Evolutionary conservation across 2,797 vertebrate genomes (phyloP).

Genomic region (Sciaenops ocellatus): DNA sequence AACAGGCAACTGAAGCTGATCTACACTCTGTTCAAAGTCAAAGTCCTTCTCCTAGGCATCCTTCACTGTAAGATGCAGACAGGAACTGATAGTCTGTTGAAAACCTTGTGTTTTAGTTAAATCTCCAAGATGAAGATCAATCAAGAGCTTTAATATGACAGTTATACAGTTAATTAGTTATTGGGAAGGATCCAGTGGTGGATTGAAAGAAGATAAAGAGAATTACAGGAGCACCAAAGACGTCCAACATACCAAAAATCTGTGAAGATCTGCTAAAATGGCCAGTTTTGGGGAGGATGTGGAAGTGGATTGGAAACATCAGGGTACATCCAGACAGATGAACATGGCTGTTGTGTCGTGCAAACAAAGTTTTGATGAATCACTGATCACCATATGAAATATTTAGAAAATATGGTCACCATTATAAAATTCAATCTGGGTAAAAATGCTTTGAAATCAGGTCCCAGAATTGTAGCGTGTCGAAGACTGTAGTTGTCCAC

Average conservation of each 20-base stretch:
- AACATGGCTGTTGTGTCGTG: background rate
- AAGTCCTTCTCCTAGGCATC: background rate
- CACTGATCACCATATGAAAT: background rate
- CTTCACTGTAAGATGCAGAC: conserved; percentile 24
- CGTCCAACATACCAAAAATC: background rate
- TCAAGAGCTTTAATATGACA: background rate
- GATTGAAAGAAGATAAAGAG: background rate
- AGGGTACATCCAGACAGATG: background rate
- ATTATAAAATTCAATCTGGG: conserved; percentile 3
- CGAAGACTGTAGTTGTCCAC: conserved; percentile 1
- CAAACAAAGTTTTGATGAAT: conserved; percentile 14
- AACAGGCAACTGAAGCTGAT: too few species aligned
- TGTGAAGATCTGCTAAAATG: background rate
- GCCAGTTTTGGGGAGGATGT: background rate
- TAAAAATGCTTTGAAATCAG: conserved; percentile 20
- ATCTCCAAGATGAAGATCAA: background rate
- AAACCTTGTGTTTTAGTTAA: background rate
- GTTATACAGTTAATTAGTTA: background rate
- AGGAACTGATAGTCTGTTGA: conserved; percentile 24
- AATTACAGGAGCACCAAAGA: background rate
- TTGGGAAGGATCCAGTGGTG: background rate
- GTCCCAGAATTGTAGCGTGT: background rate
- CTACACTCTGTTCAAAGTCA: too few species aligned
- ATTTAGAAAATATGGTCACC: conserved; percentile 17
- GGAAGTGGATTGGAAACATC: background rate